phyloP scores from a whole-genome alignment of 2,113 vertebrate species.

The Thymallus thymallus region DNA sequence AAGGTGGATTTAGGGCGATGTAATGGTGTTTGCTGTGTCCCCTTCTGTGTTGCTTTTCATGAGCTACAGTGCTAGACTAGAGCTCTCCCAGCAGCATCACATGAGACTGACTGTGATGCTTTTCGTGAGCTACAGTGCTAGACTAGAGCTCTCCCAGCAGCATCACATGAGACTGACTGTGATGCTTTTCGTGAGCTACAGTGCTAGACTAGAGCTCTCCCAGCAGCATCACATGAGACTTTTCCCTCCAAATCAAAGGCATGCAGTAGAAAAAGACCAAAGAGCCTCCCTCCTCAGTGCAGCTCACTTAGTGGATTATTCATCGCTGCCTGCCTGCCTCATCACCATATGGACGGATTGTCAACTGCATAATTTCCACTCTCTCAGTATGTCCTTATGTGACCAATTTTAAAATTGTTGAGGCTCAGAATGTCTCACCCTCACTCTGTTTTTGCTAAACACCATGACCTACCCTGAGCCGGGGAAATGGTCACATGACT shows the following conservation, averaged over 20 bases:
- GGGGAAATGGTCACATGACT: slow-evolving; percentile 58
- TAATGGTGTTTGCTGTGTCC: background rate
- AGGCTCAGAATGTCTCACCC: background rate
- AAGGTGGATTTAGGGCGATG: background rate
- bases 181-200: background rate
- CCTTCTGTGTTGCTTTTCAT: slow-evolving; percentile 1
- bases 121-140: background rate
- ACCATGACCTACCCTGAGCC: slow-evolving; percentile 55
- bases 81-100: too few relatives aligned
- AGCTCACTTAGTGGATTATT: too few relatives aligned
- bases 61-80: background rate
- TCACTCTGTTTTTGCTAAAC: slow-evolving; percentile 30
- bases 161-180: too few relatives aligned
- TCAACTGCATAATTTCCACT: background rate
- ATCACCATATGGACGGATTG: background rate
- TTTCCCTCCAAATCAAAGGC: too few relatives aligned
- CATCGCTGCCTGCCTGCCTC: background rate
- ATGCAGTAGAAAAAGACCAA: too few relatives aligned
- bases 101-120: background rate
- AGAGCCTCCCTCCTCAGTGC: too few relatives aligned
- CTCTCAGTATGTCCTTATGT: background rate
- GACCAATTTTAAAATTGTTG: background rate
- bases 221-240: too few relatives aligned
- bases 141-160: too few relatives aligned
- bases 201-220: background rate